Percentiles rank a stretch among this genome's conserved stretches.
Conservation (phyloP, 1,140 invertebrate genomes). For the roundworm (Caenorhabditis elegans) region DNA sequence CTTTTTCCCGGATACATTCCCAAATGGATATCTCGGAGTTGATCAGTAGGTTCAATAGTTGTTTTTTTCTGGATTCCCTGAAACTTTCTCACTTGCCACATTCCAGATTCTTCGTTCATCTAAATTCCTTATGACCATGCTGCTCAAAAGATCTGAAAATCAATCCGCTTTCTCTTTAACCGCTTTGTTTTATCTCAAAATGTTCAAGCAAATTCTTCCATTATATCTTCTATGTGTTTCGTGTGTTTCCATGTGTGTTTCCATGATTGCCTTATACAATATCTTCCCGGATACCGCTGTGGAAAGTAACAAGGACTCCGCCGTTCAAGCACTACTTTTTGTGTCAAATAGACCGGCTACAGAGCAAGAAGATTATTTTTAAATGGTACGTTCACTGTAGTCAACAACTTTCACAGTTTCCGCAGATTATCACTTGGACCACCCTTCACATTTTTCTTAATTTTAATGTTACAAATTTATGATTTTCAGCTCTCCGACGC, state of each 20-base stretch:
- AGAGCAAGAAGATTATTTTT: not conserved
- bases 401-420: too few species aligned
- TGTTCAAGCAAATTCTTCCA: not conserved
- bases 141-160: not conserved
- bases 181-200: not conserved
- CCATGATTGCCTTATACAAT: not conserved
- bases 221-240: not conserved
- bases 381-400: too few species aligned
- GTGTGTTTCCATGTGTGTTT: not conserved
- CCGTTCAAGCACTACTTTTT: not conserved
- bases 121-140: not conserved
- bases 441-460: too few species aligned
- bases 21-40: constrained; percentile 15
- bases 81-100: not conserved
- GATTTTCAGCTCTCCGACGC: constrained; percentile 30
- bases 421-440: too few species aligned
- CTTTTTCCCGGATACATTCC: not conserved
- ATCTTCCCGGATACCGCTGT: not conserved
- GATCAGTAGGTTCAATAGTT: constrained; percentile 16
- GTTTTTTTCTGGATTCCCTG: too few species aligned
- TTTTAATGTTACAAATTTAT: too few species aligned
- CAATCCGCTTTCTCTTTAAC: not conserved
- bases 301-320: not conserved
- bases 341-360: not conserved
- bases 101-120: constrained; percentile 11